Evolutionary conservation across 2,888 invertebrate species (phyloP), one percentile per base, ranked within the genome.

Genomic region (Drosophila neotestacea): DNA sequence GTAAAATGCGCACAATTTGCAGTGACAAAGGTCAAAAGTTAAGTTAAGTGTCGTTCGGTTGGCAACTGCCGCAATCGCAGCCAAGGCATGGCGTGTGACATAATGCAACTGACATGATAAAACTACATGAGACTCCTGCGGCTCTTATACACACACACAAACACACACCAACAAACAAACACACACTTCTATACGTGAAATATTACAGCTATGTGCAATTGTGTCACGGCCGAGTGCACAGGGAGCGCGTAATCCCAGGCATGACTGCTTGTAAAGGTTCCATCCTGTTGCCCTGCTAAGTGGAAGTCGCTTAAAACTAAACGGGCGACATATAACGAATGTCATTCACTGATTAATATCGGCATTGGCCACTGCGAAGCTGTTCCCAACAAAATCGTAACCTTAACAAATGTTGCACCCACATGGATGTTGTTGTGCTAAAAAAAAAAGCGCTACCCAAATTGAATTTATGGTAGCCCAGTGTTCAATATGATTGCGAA

Each of bases 401-500:
- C 32, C 16, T 4, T 7, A 6, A 30, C 59, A 83, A 70, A 47
- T 70, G 70, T 79, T 63, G 59, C 48, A 76, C 5, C 61, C 39
- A 27, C 30, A 48, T 28, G 9, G n/a, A 10, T 38, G 28, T 47
- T 22, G 16, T 41, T 67, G 50, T 60, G 22, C 22, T 22, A 22
- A 36, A 27, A 58, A 46, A 56, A 41, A 55, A 51, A 65, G 51
- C 4, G 7, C 51, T 36, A 67, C 47, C 48, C 46, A 70, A 83
- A 86, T 88, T 75, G 66, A 83, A 83, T 88, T 83, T 88, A 80
- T 86, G 74, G 69, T 54, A 50, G 61, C 32, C 54, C 47, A 41
- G 48, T 39, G 38, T 68, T 54, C 59, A 48, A 79, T 79, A 73
- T 74, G 74, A 71, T 79, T 85, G 66, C 60, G 39, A 75, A 77